Evolutionary conservation across 2,888 invertebrate genomes (phyloP).

Genomic region (Gnatocerus cornutus): DNA sequence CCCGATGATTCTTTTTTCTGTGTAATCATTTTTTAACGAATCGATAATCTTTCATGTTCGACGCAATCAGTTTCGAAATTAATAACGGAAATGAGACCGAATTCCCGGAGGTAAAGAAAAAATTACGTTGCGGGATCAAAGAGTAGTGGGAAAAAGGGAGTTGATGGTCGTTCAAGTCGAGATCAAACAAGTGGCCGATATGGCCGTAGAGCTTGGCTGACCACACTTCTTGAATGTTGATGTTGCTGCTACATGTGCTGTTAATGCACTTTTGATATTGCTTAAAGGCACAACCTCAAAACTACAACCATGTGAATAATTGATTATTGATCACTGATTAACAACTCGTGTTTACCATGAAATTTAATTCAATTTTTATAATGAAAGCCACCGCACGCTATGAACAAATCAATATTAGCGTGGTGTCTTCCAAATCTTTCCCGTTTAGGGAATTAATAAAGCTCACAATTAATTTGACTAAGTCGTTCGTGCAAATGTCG

Average conservation of each 20-base stretch:
- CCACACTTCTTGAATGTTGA: constrained; percentile 23
- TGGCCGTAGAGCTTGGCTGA: constrained; percentile 22
- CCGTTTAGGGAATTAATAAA: constrained; percentile 35
- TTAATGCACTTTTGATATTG: constrained; percentile 28
- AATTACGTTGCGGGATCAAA: constrained; percentile 29
- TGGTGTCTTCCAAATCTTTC: constrained; percentile 1
- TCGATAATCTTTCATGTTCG: constrained; percentile 37
- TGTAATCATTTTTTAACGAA: constrained; percentile 23
- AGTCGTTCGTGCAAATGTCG: constrained; percentile 41
- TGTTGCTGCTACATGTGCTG: constrained; percentile 18
- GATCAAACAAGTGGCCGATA: constrained; percentile 43
- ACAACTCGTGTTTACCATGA: not conserved
- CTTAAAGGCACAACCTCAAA: not conserved
- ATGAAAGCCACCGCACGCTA: not conserved
- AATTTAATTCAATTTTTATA: not conserved
- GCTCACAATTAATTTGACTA: constrained; percentile 32
- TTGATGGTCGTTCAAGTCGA: constrained; percentile 27
- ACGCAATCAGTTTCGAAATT: constrained; percentile 26
- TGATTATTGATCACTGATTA: too few species aligned
- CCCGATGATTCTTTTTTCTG: constrained; percentile 10
- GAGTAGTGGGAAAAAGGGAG: constrained; percentile 12
- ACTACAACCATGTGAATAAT: not conserved
- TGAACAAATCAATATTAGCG: not conserved
- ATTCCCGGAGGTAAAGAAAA: constrained; percentile 33
- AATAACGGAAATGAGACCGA: constrained; percentile 38